Evolutionary conservation across 2,888 invertebrate species (phyloP).

Genomic region (Synanthedon myopaeformis): DNA sequence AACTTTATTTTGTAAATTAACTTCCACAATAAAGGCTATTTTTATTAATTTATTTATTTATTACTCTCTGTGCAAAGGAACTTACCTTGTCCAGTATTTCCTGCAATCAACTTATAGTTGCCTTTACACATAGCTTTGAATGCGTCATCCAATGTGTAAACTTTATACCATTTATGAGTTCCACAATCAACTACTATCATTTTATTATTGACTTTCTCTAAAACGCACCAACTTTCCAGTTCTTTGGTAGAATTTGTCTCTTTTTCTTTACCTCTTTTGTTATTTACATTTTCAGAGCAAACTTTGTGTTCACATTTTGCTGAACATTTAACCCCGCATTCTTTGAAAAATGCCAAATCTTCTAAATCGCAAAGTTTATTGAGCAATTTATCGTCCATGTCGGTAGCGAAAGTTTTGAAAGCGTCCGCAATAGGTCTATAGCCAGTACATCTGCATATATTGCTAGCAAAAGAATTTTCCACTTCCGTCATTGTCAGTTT

Average conservation of each 20-base stretch:
- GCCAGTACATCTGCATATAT: conserved; percentile 85
- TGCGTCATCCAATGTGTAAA: conserved; percentile 50
- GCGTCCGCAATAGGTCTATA: conserved; percentile 83
- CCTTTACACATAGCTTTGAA: conserved; percentile 45
- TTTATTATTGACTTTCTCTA: conserved; percentile 18
- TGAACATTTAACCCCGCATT: conserved; percentile 32
- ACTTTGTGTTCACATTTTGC: conserved; percentile 25
- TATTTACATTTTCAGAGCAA: conserved; percentile 5
- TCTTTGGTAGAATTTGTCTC: not conserved
- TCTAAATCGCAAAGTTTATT: conserved; percentile 63
- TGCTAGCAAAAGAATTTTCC: conserved; percentile 82
- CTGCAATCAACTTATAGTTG: conserved; percentile 72
- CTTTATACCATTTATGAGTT: conserved; percentile 60
- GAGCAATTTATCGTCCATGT: conserved; percentile 62
- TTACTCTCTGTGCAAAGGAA: not conserved
- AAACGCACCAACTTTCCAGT: conserved; percentile 15
- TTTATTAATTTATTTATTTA: not conserved
- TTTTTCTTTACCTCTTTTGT: not conserved
- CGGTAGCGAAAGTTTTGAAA: conserved; percentile 79
- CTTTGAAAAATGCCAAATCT: conserved; percentile 37
- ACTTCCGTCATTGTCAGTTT: conserved; percentile 73
- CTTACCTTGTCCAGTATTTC: conserved; percentile 80
- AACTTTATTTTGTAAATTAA: not conserved
- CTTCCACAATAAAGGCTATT: no score
- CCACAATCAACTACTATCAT: conserved; percentile 64